Base-by-base conservation (phyloP, 1,140 invertebrate species). In the Atta colombica region DNA sequence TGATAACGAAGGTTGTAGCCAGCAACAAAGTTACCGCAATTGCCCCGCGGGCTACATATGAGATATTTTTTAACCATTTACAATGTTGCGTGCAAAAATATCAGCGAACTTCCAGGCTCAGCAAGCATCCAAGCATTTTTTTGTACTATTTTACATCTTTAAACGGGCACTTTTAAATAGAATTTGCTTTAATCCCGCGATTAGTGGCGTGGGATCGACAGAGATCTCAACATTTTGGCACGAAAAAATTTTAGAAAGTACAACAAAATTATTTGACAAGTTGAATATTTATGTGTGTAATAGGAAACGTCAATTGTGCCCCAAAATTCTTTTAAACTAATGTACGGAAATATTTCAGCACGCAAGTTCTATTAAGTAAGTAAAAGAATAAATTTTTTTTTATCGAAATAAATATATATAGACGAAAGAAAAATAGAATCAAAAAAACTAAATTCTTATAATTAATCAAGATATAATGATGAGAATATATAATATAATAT, bases 1-100 rank as follows among this genome's bases (percentile, higher is more conserved):
- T 58, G 66, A 71, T 81, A 71, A 78, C 77, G 39, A 78, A 71
- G 35, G 65, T 58, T 71, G 49, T 31, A 71, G 16, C n/a, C n/a
- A 16, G 65, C 51, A 71, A 81, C 66, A 71, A 39, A 81, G 53
- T 71, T 71, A 35, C 51, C 65, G 63, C 65, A 18, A 49, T 81
- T 81, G 49, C 65, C 77, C 49, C 21, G 10, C 78, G n/a, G 78
- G 65, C 65, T 81, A 71, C 61, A 35, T 35, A 63, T 51, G 31
- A 69, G 77, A 71, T 81, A 81, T 81, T 81, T 31, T 81, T 81
- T 81, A 82, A 82, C 53, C 53, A 55, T 39, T 82, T 72, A 60
- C 25, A 66, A 82, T 39, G 63, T 53, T 53, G 49, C n/a, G 31
- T 80, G 55, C 77, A 80, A 45, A 82, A 82, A 72, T 72, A 82